Percentiles rank a stretch among this genome's conserved stretches.
These are phyloP conservation scores for Intellagama lesueurii DNA, from an alignment of 2,797 vertebrate genomes.

Conservation along the genomic window DNA sequence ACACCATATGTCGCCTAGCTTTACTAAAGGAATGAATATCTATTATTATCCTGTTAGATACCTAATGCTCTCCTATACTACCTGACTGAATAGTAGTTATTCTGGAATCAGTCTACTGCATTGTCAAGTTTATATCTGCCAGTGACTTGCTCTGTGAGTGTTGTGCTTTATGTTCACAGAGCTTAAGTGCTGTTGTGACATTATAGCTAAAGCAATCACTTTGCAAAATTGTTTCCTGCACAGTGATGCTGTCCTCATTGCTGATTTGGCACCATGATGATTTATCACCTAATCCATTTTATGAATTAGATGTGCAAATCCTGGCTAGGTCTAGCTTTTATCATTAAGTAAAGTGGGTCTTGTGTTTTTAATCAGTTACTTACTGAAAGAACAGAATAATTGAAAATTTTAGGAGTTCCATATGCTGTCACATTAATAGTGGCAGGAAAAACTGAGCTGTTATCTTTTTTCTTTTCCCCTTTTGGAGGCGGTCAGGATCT, in stretches of 20 bases:
- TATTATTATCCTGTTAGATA: conserved; percentile 31
- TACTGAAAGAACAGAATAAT: neutral
- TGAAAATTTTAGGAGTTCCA: neutral
- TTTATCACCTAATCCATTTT: conserved; percentile 40
- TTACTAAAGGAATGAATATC: neutral
- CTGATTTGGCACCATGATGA: conserved; percentile 39
- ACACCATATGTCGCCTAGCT: conserved; percentile 12
- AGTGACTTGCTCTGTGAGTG: conserved; percentile 18
- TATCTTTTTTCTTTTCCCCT: neutral
- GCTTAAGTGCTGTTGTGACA: conserved; percentile 19
- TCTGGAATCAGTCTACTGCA: conserved; percentile 12
- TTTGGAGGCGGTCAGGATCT: neutral
- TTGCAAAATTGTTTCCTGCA: conserved; percentile 20
- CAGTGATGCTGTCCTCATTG: neutral
- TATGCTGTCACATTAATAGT: neutral
- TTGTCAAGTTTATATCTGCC: neutral
- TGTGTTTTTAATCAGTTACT: conserved; percentile 8
- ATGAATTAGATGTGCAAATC: conserved; percentile 30
- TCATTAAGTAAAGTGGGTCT: neutral
- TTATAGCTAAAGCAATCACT: conserved; percentile 15
- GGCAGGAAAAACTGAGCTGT: neutral
- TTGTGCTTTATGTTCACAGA: conserved; percentile 9
- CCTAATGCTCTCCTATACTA: conserved; percentile 19
- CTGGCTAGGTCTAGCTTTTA: conserved; percentile 18
- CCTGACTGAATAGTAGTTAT: conserved; percentile 26